Evolutionary conservation across 2,797 vertebrate species (phyloP).

Genomic region (Aplochiton taeniatus): DNA sequence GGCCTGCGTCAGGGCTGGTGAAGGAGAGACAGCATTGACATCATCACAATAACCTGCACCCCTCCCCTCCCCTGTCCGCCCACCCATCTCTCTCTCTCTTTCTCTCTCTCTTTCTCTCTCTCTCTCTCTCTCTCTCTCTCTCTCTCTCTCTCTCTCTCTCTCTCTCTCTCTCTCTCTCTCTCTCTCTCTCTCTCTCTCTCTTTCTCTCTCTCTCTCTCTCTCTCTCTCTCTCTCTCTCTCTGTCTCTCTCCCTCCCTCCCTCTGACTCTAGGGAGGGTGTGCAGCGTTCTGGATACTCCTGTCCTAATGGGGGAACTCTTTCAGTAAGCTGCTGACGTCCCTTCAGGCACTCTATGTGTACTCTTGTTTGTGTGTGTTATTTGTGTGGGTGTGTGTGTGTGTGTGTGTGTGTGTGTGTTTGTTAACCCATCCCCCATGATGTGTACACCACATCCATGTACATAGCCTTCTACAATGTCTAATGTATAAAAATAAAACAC

Average conservation of each 20-base stretch:
- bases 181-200: too few species aligned
- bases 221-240: slow-evolving; percentile 10
- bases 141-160: slow-evolving; percentile 31
- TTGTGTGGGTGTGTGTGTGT: slow-evolving; percentile 39
- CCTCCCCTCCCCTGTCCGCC: slow-evolving; percentile 35
- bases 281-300: slow-evolving; percentile 43
- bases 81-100: slow-evolving; percentile 38
- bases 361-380: slow-evolving; percentile 24
- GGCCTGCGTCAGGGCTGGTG: too few species aligned
- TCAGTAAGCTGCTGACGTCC: slow-evolving; percentile 63
- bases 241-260: slow-evolving; percentile 28
- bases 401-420: slow-evolving; percentile 28
- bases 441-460: slow-evolving; percentile 19
- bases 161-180: slow-evolving; percentile 19
- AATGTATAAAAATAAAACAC: slow-evolving; percentile 52
- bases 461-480: slow-evolving; percentile 57
- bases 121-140: slow-evolving; percentile 22
- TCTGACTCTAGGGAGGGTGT: slow-evolving; percentile 43
- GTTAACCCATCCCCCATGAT: neutral
- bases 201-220: too few species aligned
- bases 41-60: slow-evolving; percentile 67
- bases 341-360: slow-evolving; percentile 44
- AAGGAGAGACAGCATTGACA: slow-evolving; percentile 44
- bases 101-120: slow-evolving; percentile 1
- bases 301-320: slow-evolving; percentile 71